Evolutionary conservation across 2,888 invertebrate genomes (phyloP).

Genomic region (Protodeltote pygarga): DNA sequence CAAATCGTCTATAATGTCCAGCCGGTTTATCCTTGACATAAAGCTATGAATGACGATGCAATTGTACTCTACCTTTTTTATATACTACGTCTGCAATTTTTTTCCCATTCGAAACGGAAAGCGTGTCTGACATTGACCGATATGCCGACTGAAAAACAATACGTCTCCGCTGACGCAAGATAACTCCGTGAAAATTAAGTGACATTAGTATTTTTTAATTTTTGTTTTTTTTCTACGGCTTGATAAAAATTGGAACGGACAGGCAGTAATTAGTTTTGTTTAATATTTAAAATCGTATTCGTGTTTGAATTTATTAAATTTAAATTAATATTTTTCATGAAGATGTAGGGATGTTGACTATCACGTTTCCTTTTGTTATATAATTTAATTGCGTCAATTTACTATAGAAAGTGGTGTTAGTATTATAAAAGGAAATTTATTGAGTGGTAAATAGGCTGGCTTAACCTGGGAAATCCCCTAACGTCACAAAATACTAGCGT

Average conservation of each 20-base stretch:
- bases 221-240: conserved; percentile 27
- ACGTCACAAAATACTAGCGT: too few species aligned
- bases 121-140: conserved; percentile 79
- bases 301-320: conserved; percentile 18
- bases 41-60: conserved; percentile 50
- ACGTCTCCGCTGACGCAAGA: conserved; percentile 48
- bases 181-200: conserved; percentile 43
- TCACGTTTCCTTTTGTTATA: too few species aligned
- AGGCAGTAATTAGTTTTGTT: conserved; percentile 31
- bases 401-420: too few species aligned
- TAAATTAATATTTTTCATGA: conserved; percentile 7
- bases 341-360: not conserved
- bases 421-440: too few species aligned
- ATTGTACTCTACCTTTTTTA: conserved; percentile 39
- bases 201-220: conserved; percentile 39
- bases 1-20: conserved; percentile 11
- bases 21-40: conserved; percentile 44
- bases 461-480: too few species aligned
- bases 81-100: conserved; percentile 48
- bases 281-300: conserved; percentile 20
- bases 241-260: conserved; percentile 30
- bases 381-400: too few species aligned
- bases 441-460: too few species aligned
- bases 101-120: conserved; percentile 70
- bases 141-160: conserved; percentile 77